Evolutionary conservation across 2,888 invertebrate species (phyloP).

Genomic region (Tromatobia lineatoria): DNA sequence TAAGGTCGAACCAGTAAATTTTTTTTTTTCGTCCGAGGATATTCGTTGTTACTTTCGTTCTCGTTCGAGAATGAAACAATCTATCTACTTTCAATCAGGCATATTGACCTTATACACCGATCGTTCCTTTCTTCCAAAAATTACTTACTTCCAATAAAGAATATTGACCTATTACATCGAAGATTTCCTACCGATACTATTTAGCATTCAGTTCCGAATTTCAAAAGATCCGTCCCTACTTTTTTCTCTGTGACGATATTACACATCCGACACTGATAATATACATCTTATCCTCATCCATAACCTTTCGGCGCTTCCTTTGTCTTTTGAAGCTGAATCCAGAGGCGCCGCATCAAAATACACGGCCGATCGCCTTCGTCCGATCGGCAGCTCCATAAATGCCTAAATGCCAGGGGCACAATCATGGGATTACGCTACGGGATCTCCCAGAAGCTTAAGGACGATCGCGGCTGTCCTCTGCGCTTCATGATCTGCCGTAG

Average conservation of each 20-base stretch:
- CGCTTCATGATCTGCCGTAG: slow-evolving; percentile 44
- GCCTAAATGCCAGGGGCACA: slow-evolving; percentile 39
- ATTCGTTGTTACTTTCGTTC: too few species aligned
- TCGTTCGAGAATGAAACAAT: too few species aligned
- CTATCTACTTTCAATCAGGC: too few species aligned
- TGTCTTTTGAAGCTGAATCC: slow-evolving; percentile 19
- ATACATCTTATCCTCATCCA: slow-evolving; percentile 8
- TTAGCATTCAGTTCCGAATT: neutral
- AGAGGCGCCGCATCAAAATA: neutral
- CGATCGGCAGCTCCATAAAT: slow-evolving; percentile 28
- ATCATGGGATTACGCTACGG: slow-evolving; percentile 68
- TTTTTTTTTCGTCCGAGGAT: too few species aligned
- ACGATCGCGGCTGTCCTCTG: slow-evolving; percentile 42
- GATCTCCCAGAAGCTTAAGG: slow-evolving; percentile 61
- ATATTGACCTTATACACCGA: too few species aligned
- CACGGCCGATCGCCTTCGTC: neutral
- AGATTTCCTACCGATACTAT: neutral
- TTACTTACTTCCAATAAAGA: too few species aligned
- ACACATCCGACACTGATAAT: slow-evolving; percentile 11
- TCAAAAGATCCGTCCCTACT: neutral
- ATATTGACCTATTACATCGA: too few species aligned
- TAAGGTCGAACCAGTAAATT: too few species aligned
- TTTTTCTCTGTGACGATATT: neutral
- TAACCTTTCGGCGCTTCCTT: slow-evolving; percentile 45
- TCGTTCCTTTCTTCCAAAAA: too few species aligned